Evolutionary conservation across 2,113 vertebrate genomes (phyloP).

Genomic region (Rostratula benghalensis): DNA sequence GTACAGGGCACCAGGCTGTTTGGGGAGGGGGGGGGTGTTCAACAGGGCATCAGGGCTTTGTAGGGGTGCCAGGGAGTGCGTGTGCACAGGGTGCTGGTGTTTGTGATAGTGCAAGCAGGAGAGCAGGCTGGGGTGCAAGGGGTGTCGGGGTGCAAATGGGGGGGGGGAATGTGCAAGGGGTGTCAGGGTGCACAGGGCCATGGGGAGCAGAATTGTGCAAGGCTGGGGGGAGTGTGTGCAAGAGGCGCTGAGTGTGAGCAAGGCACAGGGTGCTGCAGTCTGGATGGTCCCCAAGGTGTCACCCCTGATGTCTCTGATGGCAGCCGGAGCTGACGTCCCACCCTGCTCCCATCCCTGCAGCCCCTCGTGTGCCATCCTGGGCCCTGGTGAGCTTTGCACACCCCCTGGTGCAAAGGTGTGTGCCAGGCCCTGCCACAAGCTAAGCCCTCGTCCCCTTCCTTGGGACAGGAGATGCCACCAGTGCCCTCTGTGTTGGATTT

Average conservation of each 20-base stretch:
- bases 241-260: too few relatives aligned
- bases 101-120: too few relatives aligned
- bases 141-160: neutral
- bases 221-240: neutral
- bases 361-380: neutral
- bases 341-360: neutral
- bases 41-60: too few relatives aligned
- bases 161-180: rapidly evolving
- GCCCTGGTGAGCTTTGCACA: neutral
- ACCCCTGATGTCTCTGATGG: neutral
- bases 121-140: too few relatives aligned
- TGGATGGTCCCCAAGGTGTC: neutral
- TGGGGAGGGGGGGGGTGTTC: neutral
- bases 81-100: rapidly evolving
- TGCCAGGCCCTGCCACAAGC: neutral
- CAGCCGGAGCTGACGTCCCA: neutral
- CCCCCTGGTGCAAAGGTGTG: neutral
- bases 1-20: too few relatives aligned
- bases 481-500: rapidly evolving
- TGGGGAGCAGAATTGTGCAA: rapidly evolving
- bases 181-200: rapidly evolving
- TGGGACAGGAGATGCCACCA: rapidly evolving
- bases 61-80: too few relatives aligned
- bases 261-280: neutral
- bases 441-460: neutral